phyloP scores from a whole-genome alignment of 1,140 invertebrate species.

The Choristoneura fumiferana region DNA sequence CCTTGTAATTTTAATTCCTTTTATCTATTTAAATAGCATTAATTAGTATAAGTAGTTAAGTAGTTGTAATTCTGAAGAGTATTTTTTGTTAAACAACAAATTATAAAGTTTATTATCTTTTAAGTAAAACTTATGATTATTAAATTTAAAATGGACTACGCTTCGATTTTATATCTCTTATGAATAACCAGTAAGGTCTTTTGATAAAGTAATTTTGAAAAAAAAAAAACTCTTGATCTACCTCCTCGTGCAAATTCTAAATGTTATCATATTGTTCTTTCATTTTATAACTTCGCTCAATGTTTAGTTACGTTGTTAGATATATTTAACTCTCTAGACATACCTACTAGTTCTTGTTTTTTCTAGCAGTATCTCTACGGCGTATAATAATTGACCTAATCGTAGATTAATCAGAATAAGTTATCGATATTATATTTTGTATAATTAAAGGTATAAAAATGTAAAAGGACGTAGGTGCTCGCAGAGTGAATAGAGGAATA shows the following conservation, averaged over 20 bases:
- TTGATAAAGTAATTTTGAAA: conserved; percentile 39
- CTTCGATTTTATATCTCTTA: conserved; percentile 48
- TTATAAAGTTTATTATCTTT: conserved; percentile 23
- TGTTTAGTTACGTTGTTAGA: not conserved
- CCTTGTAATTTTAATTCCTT: conserved; percentile 10
- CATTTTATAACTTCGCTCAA: conserved; percentile 22
- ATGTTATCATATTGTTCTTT: conserved; percentile 26
- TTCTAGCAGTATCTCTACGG: too few species aligned
- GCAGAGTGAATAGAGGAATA: conserved; percentile 10
- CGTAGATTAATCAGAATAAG: not conserved
- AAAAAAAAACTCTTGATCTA: conserved; percentile 35
- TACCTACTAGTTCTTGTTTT: too few species aligned
- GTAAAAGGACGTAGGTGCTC: conserved; percentile 8
- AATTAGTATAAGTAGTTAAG: not conserved
- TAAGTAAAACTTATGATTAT: conserved; percentile 30
- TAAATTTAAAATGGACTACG: conserved; percentile 28
- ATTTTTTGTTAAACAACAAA: conserved; percentile 25
- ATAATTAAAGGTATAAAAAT: not conserved
- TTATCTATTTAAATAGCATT: conserved; percentile 1
- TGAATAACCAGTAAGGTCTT: conserved; percentile 43
- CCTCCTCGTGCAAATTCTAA: conserved; percentile 43
- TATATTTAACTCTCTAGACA: too few species aligned
- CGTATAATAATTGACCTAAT: too few species aligned
- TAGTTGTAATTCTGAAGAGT: conserved; percentile 8
- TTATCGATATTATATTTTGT: conserved; percentile 12